Evolutionary conservation across 2,113 vertebrate species (phyloP).

Genomic region (Pluvialis apricaria): DNA sequence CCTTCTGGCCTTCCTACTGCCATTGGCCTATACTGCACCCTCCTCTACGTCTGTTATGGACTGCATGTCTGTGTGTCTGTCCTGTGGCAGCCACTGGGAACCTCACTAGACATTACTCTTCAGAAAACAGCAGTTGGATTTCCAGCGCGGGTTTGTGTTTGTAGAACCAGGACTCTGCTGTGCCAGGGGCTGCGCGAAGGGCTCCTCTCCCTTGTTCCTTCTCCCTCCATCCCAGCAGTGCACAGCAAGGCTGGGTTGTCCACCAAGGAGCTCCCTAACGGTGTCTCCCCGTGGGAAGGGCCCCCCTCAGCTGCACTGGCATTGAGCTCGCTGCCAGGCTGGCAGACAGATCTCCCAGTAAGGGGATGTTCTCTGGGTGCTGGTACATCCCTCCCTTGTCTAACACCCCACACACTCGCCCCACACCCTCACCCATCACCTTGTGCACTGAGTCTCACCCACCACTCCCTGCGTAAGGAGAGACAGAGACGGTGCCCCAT

Average conservation of each 20-base stretch:
- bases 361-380: background rate
- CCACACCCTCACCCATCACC: accelerated
- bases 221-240: background rate
- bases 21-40: background rate
- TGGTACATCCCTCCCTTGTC: background rate
- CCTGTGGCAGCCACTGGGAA: background rate
- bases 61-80: background rate
- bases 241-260: background rate
- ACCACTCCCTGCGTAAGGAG: accelerated
- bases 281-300: background rate
- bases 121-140: background rate
- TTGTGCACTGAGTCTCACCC: background rate
- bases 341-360: background rate
- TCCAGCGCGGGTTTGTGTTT: background rate
- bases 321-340: background rate
- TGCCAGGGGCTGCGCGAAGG: background rate
- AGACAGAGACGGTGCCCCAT: background rate
- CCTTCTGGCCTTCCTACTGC: background rate
- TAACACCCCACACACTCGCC: background rate
- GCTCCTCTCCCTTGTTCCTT: background rate
- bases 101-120: background rate
- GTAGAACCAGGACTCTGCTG: background rate
- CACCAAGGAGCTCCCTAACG: background rate
- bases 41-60: background rate
- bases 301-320: background rate